A percentile compares a stretch with the other conserved stretches of the same genome.
Conservation (phyloP, 1,140 invertebrate species). For the Scaptomyza graminum region DNA sequence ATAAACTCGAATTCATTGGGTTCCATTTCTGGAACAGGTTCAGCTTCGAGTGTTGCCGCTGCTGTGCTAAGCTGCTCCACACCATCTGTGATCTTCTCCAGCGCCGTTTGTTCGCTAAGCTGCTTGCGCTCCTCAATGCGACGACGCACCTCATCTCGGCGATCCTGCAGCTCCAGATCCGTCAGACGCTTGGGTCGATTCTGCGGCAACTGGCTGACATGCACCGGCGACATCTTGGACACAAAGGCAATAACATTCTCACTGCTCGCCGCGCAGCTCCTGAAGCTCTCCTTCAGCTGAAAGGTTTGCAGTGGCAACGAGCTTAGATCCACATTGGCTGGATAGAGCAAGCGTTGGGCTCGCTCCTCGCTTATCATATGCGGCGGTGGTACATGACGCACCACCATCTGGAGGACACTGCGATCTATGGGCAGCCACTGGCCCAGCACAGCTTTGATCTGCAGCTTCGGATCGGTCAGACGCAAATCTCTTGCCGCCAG, state of each 20-base stretch:
- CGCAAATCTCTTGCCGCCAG: conserved; percentile 90
- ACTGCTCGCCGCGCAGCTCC: conserved; percentile 88
- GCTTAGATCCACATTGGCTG: conserved; percentile 88
- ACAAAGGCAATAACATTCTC: conserved; percentile 94
- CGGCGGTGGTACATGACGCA: conserved; percentile 92
- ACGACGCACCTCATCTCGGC: conserved; percentile 89
- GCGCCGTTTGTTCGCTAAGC: conserved; percentile 84
- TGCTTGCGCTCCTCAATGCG: conserved; percentile 86
- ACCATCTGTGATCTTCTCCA: conserved; percentile 84
- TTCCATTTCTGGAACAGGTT: conserved; percentile 46
- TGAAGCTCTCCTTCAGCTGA: conserved; percentile 90
- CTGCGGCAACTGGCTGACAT: conserved; percentile 88
- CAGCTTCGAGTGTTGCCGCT: conserved; percentile 49
- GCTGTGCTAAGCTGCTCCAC: conserved; percentile 74
- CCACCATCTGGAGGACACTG: conserved; percentile 92
- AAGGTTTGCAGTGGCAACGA: conserved; percentile 89
- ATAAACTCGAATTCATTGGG: conserved; percentile 89
- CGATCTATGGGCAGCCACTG: conserved; percentile 95
- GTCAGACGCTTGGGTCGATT: conserved; percentile 90
- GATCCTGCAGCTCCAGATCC: conserved; percentile 89
- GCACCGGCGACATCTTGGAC: conserved; percentile 90
- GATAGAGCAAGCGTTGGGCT: conserved; percentile 90
- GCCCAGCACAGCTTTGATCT: conserved; percentile 92
- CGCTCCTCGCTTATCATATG: conserved; percentile 91
- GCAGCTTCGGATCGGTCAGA: conserved; percentile 90